Percentiles rank a stretch among this genome's conserved stretches.
Conservation (phyloP, 2,888 invertebrate genomes). For the Brachyopa scutellaris region DNA sequence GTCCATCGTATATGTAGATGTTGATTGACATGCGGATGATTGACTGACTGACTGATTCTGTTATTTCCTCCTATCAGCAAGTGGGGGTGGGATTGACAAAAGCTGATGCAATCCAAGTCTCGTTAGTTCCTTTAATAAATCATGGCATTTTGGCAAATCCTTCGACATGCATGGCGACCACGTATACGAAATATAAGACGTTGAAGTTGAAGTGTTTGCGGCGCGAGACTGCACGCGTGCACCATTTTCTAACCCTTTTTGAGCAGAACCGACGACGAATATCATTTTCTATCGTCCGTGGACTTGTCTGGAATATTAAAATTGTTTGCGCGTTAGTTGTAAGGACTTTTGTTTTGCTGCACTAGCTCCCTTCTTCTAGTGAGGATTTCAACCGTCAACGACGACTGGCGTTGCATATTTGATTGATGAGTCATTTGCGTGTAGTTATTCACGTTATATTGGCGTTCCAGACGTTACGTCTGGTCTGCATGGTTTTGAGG, state of each 20-base stretch:
- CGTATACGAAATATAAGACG: too few relatives aligned
- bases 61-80: constrained; percentile 19
- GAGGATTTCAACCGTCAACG: constrained; percentile 18
- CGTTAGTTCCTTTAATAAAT: constrained; percentile 56
- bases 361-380: not conserved
- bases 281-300: constrained; percentile 41
- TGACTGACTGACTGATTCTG: constrained; percentile 50
- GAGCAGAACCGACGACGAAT: constrained; percentile 15
- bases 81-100: not conserved
- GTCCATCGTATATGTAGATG: constrained; percentile 50
- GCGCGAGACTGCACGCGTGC: constrained; percentile 49
- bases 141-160: constrained; percentile 63
- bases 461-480: constrained; percentile 48
- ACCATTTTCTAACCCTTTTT: constrained; percentile 46
- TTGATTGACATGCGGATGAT: constrained; percentile 70
- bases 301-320: constrained; percentile 70
- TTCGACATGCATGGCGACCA: constrained; percentile 63
- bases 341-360: constrained; percentile 41
- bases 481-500: constrained; percentile 52
- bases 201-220: constrained; percentile 48
- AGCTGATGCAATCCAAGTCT: constrained; percentile 39
- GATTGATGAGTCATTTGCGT: constrained; percentile 72
- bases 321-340: constrained; percentile 59
- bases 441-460: constrained; percentile 55
- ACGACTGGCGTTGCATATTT: constrained; percentile 66